These are phyloP conservation scores for Elysia chlorotica DNA, from an alignment of 1,140 invertebrate genomes.

Conservation along the genomic window DNA sequence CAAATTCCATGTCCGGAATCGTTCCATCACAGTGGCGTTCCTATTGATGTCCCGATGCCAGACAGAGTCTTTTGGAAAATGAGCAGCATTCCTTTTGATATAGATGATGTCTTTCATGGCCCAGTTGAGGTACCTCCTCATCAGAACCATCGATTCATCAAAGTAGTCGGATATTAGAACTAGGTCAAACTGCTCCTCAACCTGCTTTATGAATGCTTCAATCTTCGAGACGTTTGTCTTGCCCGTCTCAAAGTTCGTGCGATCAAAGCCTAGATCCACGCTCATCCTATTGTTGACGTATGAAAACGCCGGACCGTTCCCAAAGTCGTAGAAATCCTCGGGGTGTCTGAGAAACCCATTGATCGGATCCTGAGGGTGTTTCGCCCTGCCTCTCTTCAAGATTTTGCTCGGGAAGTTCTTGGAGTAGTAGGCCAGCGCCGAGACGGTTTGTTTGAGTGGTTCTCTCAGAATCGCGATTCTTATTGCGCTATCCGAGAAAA, in stretches of 20 bases:
- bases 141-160: conserved; percentile 65
- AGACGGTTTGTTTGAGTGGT: conserved; percentile 28
- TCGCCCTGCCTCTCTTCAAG: no score
- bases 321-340: neutral
- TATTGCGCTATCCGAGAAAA: conserved; percentile 26
- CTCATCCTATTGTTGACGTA: conserved; percentile 10
- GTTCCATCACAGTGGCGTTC: no score
- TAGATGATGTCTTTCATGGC: conserved; percentile 34
- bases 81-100: conserved; percentile 15
- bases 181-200: conserved; percentile 57
- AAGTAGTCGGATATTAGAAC: conserved; percentile 66
- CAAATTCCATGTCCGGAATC: no score
- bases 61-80: no score
- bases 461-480: conserved; percentile 33
- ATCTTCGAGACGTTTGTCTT: neutral
- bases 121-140: conserved; percentile 64
- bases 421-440: conserved; percentile 28
- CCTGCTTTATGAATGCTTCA: conserved; percentile 16
- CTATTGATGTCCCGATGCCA: no score
- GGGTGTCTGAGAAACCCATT: neutral
- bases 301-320: neutral
- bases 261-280: conserved; percentile 30
- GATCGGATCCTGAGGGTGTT: neutral
- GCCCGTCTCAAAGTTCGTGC: neutral
- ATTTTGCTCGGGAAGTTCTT: no score